Evolutionary conservation across 1,140 invertebrate genomes (phyloP), one percentile per base, ranked within the genome.

Genomic region (Drosophila willistoni): DNA sequence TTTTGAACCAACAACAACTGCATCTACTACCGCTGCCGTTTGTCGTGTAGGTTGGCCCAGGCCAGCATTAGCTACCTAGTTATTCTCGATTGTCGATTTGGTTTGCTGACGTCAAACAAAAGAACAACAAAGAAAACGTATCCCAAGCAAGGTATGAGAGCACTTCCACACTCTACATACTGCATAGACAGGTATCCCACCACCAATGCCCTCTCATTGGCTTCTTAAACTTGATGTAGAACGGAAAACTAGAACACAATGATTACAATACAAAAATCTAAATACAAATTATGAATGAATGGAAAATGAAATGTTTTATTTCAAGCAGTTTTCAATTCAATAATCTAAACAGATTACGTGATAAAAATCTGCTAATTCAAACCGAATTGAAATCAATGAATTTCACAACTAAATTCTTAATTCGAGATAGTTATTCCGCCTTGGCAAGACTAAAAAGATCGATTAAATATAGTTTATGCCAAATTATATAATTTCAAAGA

Each of bases 81-180:
- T 29, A 61, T 61, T 64, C 54, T 34, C 44, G 62, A 68, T 81
- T 81, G 73, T 77, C 82, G 71, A 87, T 82, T 85, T 86, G 83
- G 82, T 77, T 82, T 70, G 83, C 75, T 86, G 83, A 87, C 82
- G 82, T 57, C 67, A 87, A 86, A 79, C 69, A 87, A 87, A 76
- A 79, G 67, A 79, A 72, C 72, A 67, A 57, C 56, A 60, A 44
- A 55, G 29, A 70, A 60, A 60, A 76, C 47, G 72, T 75, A 61
- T 36, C 13, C 33, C 56, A 39, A 39, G 12, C 56, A 36, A 59
- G 56, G 34, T 51, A 51, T 51, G 17, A 59, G 19, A 62, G 59
- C 34, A 51, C 44, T 39, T 39, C 12, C 36, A 39, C 44, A 51
- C 44, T 51, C 44, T 12, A 22, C 44, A 51, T 51, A 47, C 13